These are phyloP conservation scores for Argynnis bischoffii DNA, from an alignment of 2,888 invertebrate genomes.

Conservation along the genomic window DNA sequence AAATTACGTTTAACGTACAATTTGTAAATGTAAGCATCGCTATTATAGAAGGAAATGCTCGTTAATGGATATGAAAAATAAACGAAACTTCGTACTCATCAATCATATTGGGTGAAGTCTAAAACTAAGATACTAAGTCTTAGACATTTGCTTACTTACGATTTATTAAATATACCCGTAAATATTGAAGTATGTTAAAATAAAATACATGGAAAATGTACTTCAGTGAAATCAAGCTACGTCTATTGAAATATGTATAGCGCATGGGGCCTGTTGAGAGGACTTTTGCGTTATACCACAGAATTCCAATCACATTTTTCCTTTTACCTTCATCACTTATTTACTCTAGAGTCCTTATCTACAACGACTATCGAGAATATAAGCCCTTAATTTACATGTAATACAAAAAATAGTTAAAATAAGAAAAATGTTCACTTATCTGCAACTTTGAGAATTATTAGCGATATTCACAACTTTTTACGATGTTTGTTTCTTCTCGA, in stretches of 20 bases:
- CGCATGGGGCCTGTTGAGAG: conserved; percentile 25
- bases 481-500: conserved; percentile 62
- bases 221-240: conserved; percentile 15
- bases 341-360: conserved; percentile 40
- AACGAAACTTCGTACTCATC: too few relatives aligned
- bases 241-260: conserved; percentile 26
- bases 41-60: conserved; percentile 5
- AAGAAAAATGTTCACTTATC: conserved; percentile 58
- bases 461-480: conserved; percentile 69
- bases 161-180: neutral
- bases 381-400: conserved; percentile 49
- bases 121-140: too few relatives aligned
- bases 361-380: conserved; percentile 39
- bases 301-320: conserved; percentile 40
- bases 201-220: conserved; percentile 17
- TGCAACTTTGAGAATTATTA: conserved; percentile 63
- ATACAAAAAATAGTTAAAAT: conserved; percentile 51
- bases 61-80: neutral
- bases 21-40: conserved; percentile 25
- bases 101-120: too few relatives aligned
- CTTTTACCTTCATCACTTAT: conserved; percentile 45
- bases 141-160: too few relatives aligned
- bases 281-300: conserved; percentile 26
- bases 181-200: conserved; percentile 8
- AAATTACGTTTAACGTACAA: conserved; percentile 30